phyloP scores from a whole-genome alignment of 2,113 vertebrate genomes.

The Myanophis thanlyinensis region DNA sequence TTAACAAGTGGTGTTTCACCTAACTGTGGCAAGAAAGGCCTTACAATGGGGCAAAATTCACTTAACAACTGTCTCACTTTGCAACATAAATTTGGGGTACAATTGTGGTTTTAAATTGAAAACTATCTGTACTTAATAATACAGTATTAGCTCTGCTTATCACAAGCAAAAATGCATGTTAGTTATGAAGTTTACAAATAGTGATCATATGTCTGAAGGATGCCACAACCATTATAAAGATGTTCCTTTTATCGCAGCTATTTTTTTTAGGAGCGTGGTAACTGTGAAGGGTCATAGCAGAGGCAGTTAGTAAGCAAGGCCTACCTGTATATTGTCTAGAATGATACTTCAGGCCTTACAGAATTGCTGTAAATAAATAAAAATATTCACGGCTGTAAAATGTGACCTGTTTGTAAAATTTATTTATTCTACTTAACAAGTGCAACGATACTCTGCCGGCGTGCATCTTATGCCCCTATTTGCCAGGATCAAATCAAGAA shows the following conservation, averaged over 20 bases:
- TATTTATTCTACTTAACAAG: background rate
- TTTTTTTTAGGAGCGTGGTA: background rate
- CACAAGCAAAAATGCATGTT: background rate
- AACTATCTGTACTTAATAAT: background rate
- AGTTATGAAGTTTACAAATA: background rate
- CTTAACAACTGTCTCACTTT: background rate
- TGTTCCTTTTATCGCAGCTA: background rate
- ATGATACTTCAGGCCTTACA: background rate
- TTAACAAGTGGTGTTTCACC: background rate
- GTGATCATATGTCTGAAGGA: background rate
- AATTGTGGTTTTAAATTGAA: background rate
- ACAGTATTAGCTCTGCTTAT: background rate
- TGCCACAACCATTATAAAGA: background rate
- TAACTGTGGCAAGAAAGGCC: background rate
- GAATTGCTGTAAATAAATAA: background rate
- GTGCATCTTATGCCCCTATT: background rate
- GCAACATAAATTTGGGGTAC: background rate
- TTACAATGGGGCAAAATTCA: background rate
- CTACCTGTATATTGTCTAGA: background rate
- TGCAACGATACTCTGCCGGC: background rate
- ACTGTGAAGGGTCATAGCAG: background rate
- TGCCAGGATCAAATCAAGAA: background rate
- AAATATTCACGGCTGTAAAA: background rate
- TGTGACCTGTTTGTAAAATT: background rate
- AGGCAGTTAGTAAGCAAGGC: background rate